phyloP scores from a whole-genome alignment of 2,797 vertebrate genomes.

The Nannoperca obscura region DNA sequence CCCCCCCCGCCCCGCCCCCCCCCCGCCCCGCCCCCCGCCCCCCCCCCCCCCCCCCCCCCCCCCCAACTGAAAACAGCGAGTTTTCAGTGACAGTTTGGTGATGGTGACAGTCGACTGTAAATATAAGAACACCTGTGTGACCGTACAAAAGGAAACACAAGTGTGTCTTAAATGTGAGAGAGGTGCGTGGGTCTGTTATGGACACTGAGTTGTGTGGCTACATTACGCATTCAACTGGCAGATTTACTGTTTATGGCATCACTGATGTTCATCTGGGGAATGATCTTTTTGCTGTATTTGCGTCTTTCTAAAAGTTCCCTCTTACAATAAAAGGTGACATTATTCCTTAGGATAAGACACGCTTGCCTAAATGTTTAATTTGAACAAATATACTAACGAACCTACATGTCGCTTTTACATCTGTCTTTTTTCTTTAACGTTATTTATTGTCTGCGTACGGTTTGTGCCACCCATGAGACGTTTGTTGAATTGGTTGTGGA shows the following conservation, averaged over 20 bases:
- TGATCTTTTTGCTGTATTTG: background rate
- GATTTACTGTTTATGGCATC: background rate
- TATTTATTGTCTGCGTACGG: conserved; percentile 12
- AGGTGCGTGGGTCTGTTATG: background rate
- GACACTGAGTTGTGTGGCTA: background rate
- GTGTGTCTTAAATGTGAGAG: background rate
- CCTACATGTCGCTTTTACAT: background rate
- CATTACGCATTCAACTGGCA: background rate
- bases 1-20: too few species aligned
- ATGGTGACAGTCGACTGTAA: background rate
- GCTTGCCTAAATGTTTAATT: background rate
- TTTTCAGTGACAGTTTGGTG: conserved; percentile 2
- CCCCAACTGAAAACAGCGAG: background rate
- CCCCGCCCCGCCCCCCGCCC: too few species aligned
- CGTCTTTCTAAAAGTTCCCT: background rate
- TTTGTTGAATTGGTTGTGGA: conserved; percentile 1
- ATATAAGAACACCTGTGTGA: background rate
- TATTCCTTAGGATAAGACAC: background rate
- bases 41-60: too few species aligned
- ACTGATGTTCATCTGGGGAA: background rate
- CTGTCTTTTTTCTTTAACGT: background rate
- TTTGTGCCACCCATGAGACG: conserved; percentile 21
- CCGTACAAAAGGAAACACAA: background rate
- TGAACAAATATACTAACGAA: background rate
- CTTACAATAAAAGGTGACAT: background rate